A percentile compares a stretch with the other conserved stretches of the same genome.
phyloP scores from a whole-genome alignment of 2,797 vertebrate species.

The Cottoperca gobio region DNA sequence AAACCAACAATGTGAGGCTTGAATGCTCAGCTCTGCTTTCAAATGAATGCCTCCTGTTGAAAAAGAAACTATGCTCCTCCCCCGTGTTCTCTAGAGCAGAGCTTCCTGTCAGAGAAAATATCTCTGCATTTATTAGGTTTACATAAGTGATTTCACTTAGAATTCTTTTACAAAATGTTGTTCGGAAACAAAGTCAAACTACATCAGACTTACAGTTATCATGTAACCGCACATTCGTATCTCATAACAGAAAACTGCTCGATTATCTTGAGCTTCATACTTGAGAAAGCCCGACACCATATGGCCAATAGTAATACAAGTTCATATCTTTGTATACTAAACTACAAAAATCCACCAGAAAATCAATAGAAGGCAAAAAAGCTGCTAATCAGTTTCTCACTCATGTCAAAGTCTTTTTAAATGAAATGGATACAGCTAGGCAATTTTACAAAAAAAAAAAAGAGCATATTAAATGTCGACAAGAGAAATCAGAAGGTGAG shows the following conservation, averaged over 20 bases:
- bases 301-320: slow-evolving; percentile 58
- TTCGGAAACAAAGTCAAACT: slow-evolving; percentile 5
- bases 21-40: slow-evolving; percentile 34
- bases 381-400: neutral
- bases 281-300: slow-evolving; percentile 68
- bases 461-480: slow-evolving; percentile 7
- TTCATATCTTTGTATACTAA: slow-evolving; percentile 5
- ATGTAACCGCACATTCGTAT: neutral
- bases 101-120: slow-evolving; percentile 8
- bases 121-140: slow-evolving; percentile 6
- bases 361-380: slow-evolving; percentile 19
- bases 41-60: slow-evolving; percentile 32
- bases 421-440: slow-evolving; percentile 12
- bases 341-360: slow-evolving; percentile 5
- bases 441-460: slow-evolving; percentile 20
- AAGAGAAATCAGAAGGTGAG: slow-evolving; percentile 2
- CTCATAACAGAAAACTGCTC: slow-evolving; percentile 10
- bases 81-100: slow-evolving; percentile 38
- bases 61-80: slow-evolving; percentile 32
- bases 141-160: slow-evolving; percentile 14
- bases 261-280: slow-evolving; percentile 4
- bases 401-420: slow-evolving; percentile 1
- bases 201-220: slow-evolving; percentile 5
- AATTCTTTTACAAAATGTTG: slow-evolving; percentile 14
- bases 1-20: slow-evolving; percentile 37